Evolutionary conservation across 2,113 vertebrate species (phyloP).

Genomic region (Saguinus imperator): DNA sequence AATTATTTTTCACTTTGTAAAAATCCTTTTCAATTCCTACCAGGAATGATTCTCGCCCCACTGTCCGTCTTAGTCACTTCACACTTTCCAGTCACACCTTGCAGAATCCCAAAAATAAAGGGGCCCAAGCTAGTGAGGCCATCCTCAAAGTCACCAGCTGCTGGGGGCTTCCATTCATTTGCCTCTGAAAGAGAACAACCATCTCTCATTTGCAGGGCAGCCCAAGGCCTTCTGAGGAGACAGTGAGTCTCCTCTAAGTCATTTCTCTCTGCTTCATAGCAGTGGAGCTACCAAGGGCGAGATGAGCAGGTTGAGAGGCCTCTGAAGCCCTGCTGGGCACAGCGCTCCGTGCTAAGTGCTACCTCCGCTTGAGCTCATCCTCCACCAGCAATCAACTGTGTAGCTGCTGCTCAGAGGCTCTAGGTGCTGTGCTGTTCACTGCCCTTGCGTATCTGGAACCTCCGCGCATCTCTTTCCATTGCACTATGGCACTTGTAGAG

Average conservation of each 20-base stretch:
- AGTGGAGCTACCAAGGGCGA: neutral
- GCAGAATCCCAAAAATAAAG: neutral
- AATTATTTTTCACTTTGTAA: neutral
- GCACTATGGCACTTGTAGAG: neutral
- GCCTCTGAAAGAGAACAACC: neutral
- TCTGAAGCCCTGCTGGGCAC: neutral
- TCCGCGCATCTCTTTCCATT: neutral
- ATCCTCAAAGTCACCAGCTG: neutral
- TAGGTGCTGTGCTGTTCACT: neutral
- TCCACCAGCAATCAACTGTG: neutral
- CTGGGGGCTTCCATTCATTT: neutral
- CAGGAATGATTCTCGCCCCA: neutral
- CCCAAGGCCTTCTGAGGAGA: neutral
- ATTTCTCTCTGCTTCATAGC: neutral
- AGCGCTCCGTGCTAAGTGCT: neutral
- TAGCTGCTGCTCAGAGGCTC: neutral
- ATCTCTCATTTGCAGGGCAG: neutral
- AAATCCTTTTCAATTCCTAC: neutral
- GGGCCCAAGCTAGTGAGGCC: neutral
- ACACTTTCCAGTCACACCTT: neutral
- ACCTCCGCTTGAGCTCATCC: fast-evolving
- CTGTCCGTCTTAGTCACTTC: neutral
- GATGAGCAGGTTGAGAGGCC: neutral
- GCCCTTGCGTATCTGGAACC: neutral
- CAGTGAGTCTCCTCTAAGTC: neutral